Conservation (phyloP, 2,888 invertebrate species). For the Plagodis dolabraria region DNA sequence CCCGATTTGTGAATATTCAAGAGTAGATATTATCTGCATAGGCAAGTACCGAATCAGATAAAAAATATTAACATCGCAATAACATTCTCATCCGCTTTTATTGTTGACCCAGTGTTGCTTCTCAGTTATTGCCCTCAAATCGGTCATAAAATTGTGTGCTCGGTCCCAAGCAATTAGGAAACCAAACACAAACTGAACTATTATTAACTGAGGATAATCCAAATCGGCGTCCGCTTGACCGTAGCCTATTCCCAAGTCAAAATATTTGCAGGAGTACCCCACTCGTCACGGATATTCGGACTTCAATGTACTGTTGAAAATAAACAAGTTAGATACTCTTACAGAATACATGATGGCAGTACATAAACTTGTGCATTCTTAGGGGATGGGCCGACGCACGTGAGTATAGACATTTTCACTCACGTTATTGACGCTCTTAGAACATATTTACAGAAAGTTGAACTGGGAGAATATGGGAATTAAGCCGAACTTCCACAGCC, state of each 20-base stretch:
- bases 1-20: no score
- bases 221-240: constrained; percentile 32
- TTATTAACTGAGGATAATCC: constrained; percentile 25
- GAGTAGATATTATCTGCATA: no score
- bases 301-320: constrained; percentile 54
- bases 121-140: constrained; percentile 9
- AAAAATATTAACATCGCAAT: neutral
- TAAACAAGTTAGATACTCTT: constrained; percentile 58
- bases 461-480: no score
- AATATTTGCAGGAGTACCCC: constrained; percentile 37
- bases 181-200: constrained; percentile 22
- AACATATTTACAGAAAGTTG: no score
- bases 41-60: no score
- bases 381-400: neutral
- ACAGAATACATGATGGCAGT: constrained; percentile 7
- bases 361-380: constrained; percentile 1
- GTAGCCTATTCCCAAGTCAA: constrained; percentile 34
- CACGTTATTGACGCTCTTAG: no score
- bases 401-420: no score
- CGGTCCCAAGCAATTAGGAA: constrained; percentile 14
- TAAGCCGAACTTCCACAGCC: no score
- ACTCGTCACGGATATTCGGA: constrained; percentile 47
- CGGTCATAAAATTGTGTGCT: constrained; percentile 17
- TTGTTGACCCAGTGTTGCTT: constrained; percentile 1
- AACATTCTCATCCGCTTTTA: neutral